phyloP scores from a whole-genome alignment of 2,888 invertebrate species.

The Nemapogon koenigi region DNA sequence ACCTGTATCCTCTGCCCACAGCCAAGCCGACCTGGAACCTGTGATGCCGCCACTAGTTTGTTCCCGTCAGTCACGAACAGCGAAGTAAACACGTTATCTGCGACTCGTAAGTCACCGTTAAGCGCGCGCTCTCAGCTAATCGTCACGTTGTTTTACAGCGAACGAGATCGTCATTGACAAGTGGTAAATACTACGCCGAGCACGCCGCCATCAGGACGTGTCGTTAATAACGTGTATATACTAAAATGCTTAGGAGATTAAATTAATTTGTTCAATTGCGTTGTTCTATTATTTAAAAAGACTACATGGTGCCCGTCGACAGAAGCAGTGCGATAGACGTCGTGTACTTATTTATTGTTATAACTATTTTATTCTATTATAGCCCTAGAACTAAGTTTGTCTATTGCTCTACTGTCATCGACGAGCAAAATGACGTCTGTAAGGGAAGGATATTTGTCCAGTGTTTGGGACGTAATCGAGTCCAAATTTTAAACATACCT shows the following conservation, averaged over 20 bases:
- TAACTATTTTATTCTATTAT: conserved; percentile 54
- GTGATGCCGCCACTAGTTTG: conserved; percentile 38
- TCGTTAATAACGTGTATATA: conserved; percentile 64
- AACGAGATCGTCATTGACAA: conserved; percentile 75
- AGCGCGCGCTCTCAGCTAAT: conserved; percentile 44
- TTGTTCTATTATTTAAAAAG: conserved; percentile 58
- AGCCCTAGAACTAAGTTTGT: conserved; percentile 59
- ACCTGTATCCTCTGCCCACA: conserved; percentile 50
- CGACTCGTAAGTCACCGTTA: conserved; percentile 52
- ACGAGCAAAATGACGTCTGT: conserved; percentile 64
- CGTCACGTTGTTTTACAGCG: conserved; percentile 68
- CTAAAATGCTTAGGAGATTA: conserved; percentile 61
- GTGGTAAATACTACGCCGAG: conserved; percentile 70
- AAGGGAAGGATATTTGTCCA: conserved; percentile 61
- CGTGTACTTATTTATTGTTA: conserved; percentile 59
- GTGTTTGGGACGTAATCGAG: conserved; percentile 58
- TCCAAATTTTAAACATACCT: conserved; percentile 65
- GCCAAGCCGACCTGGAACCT: conserved; percentile 57
- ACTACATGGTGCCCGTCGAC: conserved; percentile 65
- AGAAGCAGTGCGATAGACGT: conserved; percentile 59
- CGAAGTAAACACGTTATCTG: conserved; percentile 55
- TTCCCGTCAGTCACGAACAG: conserved; percentile 53
- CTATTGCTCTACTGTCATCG: conserved; percentile 63
- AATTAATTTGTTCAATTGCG: conserved; percentile 61
- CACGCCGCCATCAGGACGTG: too few species aligned